phyloP scores from a whole-genome alignment of 2,113 vertebrate species.

The Gopherus evgoodei region DNA sequence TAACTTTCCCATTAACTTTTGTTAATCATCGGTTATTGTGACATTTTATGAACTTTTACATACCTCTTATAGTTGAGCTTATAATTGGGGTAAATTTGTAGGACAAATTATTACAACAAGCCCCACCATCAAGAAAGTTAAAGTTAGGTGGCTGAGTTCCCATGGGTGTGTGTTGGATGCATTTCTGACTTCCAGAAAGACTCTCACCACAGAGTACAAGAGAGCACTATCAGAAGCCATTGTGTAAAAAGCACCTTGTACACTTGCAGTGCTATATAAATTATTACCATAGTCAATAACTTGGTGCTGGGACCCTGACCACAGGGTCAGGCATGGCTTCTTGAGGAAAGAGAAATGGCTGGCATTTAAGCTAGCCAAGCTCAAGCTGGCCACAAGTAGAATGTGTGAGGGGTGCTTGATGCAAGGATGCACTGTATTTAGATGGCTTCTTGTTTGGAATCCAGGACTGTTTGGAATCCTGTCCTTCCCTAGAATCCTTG shows the following conservation, averaged over 20 bases:
- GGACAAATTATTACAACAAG: no score
- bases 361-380: background rate
- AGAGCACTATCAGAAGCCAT: background rate
- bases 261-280: background rate
- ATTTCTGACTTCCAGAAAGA: no score
- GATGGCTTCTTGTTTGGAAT: background rate
- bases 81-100: no score
- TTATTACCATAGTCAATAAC: background rate
- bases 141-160: no score
- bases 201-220: no score
- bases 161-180: no score
- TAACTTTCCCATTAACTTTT: no score
- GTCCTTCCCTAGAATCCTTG: background rate
- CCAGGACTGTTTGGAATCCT: background rate
- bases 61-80: no score
- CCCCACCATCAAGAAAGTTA: no score
- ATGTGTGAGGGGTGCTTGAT: background rate
- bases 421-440: background rate
- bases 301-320: background rate
- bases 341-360: background rate
- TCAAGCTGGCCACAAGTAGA: background rate
- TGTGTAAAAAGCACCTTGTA: background rate
- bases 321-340: background rate
- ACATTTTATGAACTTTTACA: no score
- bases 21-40: no score